Base-by-base conservation (phyloP, 1,140 invertebrate species). In the Hyphantria cunea region DNA sequence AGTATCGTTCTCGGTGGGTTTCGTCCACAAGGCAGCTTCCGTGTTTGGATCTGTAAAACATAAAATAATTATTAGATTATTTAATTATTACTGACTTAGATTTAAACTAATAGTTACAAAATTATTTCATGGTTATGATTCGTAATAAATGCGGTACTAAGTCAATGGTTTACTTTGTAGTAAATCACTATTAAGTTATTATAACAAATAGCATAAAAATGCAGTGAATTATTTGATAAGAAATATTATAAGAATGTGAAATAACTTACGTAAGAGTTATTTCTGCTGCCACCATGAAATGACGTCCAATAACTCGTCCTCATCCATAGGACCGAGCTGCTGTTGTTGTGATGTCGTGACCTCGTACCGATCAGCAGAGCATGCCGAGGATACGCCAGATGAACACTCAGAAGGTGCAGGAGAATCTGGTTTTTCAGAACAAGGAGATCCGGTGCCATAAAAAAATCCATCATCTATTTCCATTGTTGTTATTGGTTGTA, bases 221-320 rank as follows among this genome's bases (percentile, higher is more conserved):
- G n/a, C n/a, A n/a, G n/a, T n/a, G n/a, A 25, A 25, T 25, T 25
- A 25, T 25, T 25, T 25, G 17, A 25, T 1, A 25, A 25, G 17
- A 25, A 25, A 5, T 25, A 25, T 25, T 5, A 5, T 25, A 25
- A 25, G 17, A 25, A 5, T 5, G 17, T 25, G 2, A 25, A 25
- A 5, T 25, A 25, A 25, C 37, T 9, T 84, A 91, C 88, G 59
- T 81, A 55, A 73, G 70, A 72, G 71, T 76, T 89, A 92, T 91
- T 91, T 92, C 56, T 93, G 92, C 81, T 96, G 95, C 95, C 95
- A 97, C 93, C 95, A 96, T n/a, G 94, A 95, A 59, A 96, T 95
- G 61, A 95, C 95, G 77, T 97, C 96, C 4, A 97, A 91, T 0
- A 97, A 92, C 70, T 97, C 96, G 70, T 97, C 96, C 75, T 97